Conservation (phyloP, 1,140 invertebrate genomes). For the Aphelenchoides besseyi region DNA sequence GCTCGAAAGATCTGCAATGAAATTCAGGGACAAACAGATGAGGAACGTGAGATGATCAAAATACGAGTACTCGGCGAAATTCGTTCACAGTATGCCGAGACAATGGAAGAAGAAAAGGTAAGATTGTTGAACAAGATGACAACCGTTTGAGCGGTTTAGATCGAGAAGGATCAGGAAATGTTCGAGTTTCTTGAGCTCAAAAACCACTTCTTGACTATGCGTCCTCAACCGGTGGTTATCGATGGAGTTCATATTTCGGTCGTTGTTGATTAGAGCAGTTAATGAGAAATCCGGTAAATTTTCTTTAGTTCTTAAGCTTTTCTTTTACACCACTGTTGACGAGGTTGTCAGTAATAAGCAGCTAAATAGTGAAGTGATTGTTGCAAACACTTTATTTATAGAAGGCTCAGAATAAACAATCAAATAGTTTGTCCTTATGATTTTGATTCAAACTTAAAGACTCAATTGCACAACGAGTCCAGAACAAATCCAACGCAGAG, state of each 20-base stretch:
- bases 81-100: background rate
- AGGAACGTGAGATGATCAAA: background rate
- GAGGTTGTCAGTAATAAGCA: too few species aligned
- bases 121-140: background rate
- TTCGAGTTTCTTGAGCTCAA: background rate
- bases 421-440: too few species aligned
- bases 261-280: background rate
- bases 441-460: too few species aligned
- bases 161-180: background rate
- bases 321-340: too few species aligned
- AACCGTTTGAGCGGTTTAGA: background rate
- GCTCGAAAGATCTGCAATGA: background rate
- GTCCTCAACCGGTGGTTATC: background rate
- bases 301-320: too few species aligned
- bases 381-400: too few species aligned
- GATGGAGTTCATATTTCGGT: background rate
- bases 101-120: background rate
- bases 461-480: too few species aligned
- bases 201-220: background rate
- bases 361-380: too few species aligned
- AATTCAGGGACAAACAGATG: background rate
- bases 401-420: too few species aligned
- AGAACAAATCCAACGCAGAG: too few species aligned
- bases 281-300: too few species aligned
- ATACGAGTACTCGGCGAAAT: background rate